Evolutionary conservation across 1,140 invertebrate species (phyloP), one percentile per base, ranked within the genome.

Genomic region (Meteorus sp.): DNA sequence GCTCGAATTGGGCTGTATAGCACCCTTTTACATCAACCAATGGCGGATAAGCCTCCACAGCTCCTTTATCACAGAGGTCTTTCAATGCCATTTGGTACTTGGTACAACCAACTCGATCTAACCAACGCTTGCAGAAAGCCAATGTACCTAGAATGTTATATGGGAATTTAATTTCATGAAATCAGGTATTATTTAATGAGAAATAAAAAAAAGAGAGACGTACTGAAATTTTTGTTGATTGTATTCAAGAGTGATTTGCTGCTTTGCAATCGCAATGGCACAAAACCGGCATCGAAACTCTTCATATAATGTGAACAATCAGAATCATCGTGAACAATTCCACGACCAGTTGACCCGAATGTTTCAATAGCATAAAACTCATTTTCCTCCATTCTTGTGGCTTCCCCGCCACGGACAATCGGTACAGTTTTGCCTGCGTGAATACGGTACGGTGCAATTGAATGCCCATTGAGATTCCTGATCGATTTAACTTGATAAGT

Each of bases 241-340:
- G 90, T 85, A 73, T 91, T 93, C 43, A 99, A 81, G 6, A 99
- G 82, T 56, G 92, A 87, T 76, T 98, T 98, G 1, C 96, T 98
- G 61, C 92, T 94, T 70, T 91, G 88, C 56, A 97, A 77, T 72
- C 93, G 93, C 35, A 98, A 76, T 51, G 94, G 94, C 37, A 97
- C 92, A 80, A 92, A 95, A 58, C 92, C 90, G 75, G 89, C 88
- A 69, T 99, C 96, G 79, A 93, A 99, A 74, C 97, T 97, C 78
- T 99, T 99, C 97, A 99, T 99, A 72, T 99, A 99, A 82, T 99
- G 98, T 25, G 96, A 99, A 61, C 92, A 94, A 71, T 99, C 97
- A 91, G 99, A 96, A 75, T 99, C 98, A 78, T 99, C 97, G 76
- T 98, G 95, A 1, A 99, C 97, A 52, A 93, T 84, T 9, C 98